A percentile compares a stretch with the other conserved stretches of the same genome.
Conservation (phyloP, 2,888 invertebrate species). For the Tetrapedia diversipes region DNA sequence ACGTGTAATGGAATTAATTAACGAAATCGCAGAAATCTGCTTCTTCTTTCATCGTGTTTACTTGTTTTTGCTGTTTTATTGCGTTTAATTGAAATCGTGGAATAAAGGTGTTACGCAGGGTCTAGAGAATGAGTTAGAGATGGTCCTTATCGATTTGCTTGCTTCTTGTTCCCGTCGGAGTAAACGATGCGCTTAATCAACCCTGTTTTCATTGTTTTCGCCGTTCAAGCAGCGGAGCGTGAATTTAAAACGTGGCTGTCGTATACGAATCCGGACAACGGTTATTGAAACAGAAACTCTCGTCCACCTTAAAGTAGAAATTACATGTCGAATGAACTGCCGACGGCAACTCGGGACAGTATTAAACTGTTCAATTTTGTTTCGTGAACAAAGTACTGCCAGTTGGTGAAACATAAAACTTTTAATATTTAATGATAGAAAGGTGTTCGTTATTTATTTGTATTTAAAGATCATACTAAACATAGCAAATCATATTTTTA, state of each 20-base stretch:
- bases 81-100: slow-evolving; percentile 38
- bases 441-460: background rate
- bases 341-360: background rate
- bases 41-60: slow-evolving; percentile 16
- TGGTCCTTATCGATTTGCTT: background rate
- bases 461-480: too few relatives aligned
- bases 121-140: slow-evolving; percentile 36
- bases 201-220: slow-evolving; percentile 39
- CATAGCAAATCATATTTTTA: too few relatives aligned
- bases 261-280: slow-evolving; percentile 2
- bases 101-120: slow-evolving; percentile 23
- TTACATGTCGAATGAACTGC: slow-evolving; percentile 13
- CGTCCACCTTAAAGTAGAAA: slow-evolving; percentile 8
- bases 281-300: slow-evolving; percentile 31
- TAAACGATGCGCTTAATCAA: slow-evolving; percentile 41
- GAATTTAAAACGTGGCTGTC: slow-evolving; percentile 1
- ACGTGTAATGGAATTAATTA: slow-evolving; percentile 25
- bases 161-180: background rate
- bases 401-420: slow-evolving; percentile 2
- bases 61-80: slow-evolving; percentile 10
- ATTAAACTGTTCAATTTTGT: slow-evolving; percentile 36
- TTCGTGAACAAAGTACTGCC: slow-evolving; percentile 7
- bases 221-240: background rate
- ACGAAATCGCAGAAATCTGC: slow-evolving; percentile 3
- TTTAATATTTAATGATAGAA: background rate